These are phyloP conservation scores for Heliocidaris tuberculata DNA, from an alignment of 35 echinoderm and acorn worm species.

Conservation along the genomic window DNA sequence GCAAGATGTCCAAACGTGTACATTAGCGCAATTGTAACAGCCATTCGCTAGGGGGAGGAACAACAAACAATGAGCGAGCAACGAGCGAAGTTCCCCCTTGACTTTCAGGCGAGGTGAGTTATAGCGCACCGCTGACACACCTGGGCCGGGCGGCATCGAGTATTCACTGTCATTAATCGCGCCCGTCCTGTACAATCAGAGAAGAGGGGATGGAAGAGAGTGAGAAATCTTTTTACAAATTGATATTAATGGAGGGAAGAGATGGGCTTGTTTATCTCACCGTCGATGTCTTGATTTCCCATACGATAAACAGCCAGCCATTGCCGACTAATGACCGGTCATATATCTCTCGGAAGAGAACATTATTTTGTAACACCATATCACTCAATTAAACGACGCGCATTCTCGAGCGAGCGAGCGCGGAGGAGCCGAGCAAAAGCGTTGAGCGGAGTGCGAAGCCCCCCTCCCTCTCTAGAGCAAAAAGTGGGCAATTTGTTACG, in stretches of 20 bases:
- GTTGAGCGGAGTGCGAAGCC: background rate
- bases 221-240: constrained; percentile 40
- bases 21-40: constrained; percentile 24
- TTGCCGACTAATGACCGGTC: constrained; percentile 28
- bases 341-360: constrained; percentile 40
- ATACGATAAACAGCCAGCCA: constrained; percentile 44
- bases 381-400: constrained; percentile 42
- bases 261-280: constrained; percentile 44
- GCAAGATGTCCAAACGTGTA: constrained; percentile 16
- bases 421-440: background rate
- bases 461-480: background rate
- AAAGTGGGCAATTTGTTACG: constrained; percentile 50
- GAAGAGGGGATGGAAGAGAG: background rate
- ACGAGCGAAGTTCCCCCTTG: background rate
- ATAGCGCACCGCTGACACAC: background rate
- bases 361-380: constrained; percentile 54
- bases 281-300: constrained; percentile 48
- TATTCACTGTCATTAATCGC: background rate
- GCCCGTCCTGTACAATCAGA: background rate
- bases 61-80: constrained; percentile 36
- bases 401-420: background rate
- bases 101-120: constrained; percentile 15
- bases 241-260: constrained; percentile 39
- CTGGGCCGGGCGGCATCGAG: background rate
- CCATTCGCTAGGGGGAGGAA: constrained; percentile 4